Conservation (phyloP, 2,888 invertebrate species). For the Cheilosia grossa region DNA sequence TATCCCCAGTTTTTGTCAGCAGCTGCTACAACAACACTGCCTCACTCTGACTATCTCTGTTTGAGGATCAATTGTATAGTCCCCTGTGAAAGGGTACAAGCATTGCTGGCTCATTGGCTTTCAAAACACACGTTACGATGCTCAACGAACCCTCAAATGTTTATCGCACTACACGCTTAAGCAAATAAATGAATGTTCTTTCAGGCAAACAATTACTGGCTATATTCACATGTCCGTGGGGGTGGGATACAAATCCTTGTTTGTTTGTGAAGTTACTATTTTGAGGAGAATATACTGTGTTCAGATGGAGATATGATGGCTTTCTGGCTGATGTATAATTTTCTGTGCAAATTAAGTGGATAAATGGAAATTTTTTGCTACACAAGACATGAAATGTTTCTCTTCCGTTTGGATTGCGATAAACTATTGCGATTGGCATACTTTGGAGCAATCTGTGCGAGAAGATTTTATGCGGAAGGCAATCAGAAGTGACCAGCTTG, state of each 20-base stretch:
- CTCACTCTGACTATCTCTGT: neutral
- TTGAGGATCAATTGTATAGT: neutral
- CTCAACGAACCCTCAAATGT: slow-evolving; percentile 8
- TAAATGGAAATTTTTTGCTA: no score
- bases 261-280: neutral
- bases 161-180: slow-evolving; percentile 11
- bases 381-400: no score
- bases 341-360: no score
- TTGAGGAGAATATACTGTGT: no score
- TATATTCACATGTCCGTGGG: neutral
- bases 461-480: no score
- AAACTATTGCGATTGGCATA: no score
- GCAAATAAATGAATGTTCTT: slow-evolving; percentile 7
- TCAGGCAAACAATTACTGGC: neutral
- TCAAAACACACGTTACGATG: neutral
- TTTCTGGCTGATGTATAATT: no score
- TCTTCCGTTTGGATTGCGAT: no score
- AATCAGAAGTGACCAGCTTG: no score
- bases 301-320: no score
- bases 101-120: neutral
- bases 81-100: neutral
- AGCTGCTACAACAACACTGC: neutral
- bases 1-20: neutral
- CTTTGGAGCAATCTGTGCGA: no score
- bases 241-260: neutral